A percentile compares a stretch with the other conserved stretches of the same genome.
These are phyloP conservation scores for Cistogaster globosa DNA, from an alignment of 2,888 invertebrate species.

Conservation along the genomic window DNA sequence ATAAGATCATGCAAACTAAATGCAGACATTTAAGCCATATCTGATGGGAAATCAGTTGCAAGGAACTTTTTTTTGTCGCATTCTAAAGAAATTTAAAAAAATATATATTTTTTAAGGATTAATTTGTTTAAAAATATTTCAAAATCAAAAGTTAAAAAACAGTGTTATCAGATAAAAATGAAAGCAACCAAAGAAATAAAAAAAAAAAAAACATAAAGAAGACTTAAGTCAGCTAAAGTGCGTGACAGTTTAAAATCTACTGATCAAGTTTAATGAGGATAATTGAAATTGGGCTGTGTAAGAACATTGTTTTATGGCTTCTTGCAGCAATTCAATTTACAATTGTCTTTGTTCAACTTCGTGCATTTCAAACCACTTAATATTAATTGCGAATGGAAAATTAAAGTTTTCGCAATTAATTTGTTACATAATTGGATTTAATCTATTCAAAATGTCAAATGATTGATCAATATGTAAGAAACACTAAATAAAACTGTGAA, in stretches of 20 bases:
- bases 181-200: not conserved
- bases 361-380: no score
- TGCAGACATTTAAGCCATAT: constrained; percentile 59
- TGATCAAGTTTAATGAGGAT: constrained; percentile 33
- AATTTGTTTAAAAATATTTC: constrained; percentile 65
- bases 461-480: not conserved
- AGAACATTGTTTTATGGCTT: not conserved
- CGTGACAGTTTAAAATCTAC: constrained; percentile 57
- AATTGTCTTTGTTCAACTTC: no score
- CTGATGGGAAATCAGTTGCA: constrained; percentile 58
- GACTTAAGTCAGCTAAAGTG: constrained; percentile 14
- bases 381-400: no score
- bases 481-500: not conserved
- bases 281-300: not conserved
- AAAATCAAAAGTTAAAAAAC: constrained; percentile 36
- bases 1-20: constrained; percentile 69
- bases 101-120: constrained; percentile 50
- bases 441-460: not conserved
- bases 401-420: no score
- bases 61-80: constrained; percentile 6
- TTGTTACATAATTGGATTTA: no score
- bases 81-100: constrained; percentile 37
- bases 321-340: no score
- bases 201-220: not conserved
- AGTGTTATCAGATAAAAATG: constrained; percentile 46